Evolutionary conservation across 2,797 vertebrate species (phyloP).

Genomic region (Gymnoscopelus microlampas): DNA sequence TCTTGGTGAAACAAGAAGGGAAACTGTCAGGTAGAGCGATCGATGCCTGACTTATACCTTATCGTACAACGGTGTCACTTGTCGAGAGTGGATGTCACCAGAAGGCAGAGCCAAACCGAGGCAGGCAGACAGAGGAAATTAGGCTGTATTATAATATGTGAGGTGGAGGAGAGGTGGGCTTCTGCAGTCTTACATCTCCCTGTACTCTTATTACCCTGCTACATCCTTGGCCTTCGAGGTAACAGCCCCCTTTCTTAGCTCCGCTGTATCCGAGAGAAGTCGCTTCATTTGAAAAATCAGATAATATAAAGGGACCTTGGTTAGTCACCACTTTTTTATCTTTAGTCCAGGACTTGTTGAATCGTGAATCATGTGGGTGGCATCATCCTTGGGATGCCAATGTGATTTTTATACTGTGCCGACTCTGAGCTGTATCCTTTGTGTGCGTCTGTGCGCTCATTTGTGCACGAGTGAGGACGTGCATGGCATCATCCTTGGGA

Average conservation of each 20-base stretch:
- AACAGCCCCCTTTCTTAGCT: constrained; percentile 18
- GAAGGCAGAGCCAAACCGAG: constrained; percentile 32
- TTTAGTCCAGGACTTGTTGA: constrained; percentile 1
- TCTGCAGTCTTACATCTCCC: constrained; percentile 10
- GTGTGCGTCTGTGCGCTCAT: background rate
- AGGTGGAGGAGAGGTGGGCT: constrained; percentile 24
- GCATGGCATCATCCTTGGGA: background rate
- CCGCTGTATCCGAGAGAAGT: background rate
- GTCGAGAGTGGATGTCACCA: constrained; percentile 31
- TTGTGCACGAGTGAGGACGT: background rate
- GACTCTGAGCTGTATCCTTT: background rate
- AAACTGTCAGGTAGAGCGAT: too few species aligned
- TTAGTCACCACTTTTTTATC: background rate
- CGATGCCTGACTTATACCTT: too few species aligned
- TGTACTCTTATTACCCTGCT: constrained; percentile 2
- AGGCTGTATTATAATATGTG: constrained; percentile 30
- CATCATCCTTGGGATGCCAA: background rate
- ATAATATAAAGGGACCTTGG: background rate
- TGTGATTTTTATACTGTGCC: too few species aligned
- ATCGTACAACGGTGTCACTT: too few species aligned
- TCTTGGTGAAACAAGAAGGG: too few species aligned
- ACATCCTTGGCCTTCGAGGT: constrained; percentile 5
- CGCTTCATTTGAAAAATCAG: constrained; percentile 18
- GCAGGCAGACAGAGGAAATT: constrained; percentile 42
- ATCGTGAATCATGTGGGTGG: background rate